Evolutionary conservation across 2,888 invertebrate genomes (phyloP), one percentile per base, ranked within the genome.

Genomic region (Leptinotarsa tumamoca): DNA sequence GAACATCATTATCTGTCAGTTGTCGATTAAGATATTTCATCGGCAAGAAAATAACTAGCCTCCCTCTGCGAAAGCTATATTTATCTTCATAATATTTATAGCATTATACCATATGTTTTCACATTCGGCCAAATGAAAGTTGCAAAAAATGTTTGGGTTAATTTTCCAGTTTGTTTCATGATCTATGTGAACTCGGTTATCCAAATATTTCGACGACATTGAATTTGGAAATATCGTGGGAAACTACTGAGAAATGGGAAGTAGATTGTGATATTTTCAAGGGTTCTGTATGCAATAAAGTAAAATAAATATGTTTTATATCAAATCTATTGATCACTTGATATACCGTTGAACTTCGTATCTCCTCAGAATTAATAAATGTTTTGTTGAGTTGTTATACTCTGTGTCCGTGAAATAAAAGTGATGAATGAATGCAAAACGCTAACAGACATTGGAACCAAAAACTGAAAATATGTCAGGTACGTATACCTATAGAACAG

Each of bases 21-120:
- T 43, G 10, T 43, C 43, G 10, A 13, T 21, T 13, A 14, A 23
- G 0, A 18, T n/a, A 58, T 58, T 18, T n/a, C 13, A 58, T 58
- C 10, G 4, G 4, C 18, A 18, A 21, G 18, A 18, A 21, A 13
- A 58, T 18, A 18, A 58, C 14, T 63, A 5, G 33, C 63, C 63
- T 63, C 63, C 63, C 63, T 43, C 15, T 63, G 63, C 33, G 63
- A 43, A 17, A n/a, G n/a, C 63, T 63, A 63, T 63, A 33, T 27
- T 43, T 63, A 63, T 43, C 27, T n/a, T 27, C 27, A 63, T 63
- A 33, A 43, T 63, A 63, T 63, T 63, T 33, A 43, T 63, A 63
- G 63, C 43, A 58, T 27, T 15, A 13, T 15, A 43, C 63, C 63
- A 63, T 43, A 63, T 63, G 63, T 63, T 63, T 43, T 43, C 17